Evolutionary conservation across 2,113 vertebrate genomes (phyloP), one percentile per base, ranked within the genome.

Genomic region (Labeo rohita): DNA sequence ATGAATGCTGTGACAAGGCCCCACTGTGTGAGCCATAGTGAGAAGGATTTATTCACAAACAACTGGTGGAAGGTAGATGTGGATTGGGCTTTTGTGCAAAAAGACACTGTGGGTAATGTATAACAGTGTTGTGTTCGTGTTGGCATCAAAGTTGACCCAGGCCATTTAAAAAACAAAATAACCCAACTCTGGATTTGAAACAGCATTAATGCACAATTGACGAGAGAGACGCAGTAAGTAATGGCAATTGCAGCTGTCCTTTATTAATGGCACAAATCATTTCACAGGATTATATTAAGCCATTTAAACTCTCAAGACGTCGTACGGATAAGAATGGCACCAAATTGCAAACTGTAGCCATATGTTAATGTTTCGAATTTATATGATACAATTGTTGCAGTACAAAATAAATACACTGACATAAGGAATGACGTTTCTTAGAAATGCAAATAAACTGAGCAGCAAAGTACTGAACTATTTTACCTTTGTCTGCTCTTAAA

Each of bases 251-350:
- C 80, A 90, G 81, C 87, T 88, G 81, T 92, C 84, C 87, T 95
- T 94, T 93, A 95, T 95, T 94, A 77, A 91, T 89, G 92, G 92
- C 89, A 95, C 92, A 93, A 83, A 87, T 92, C 34, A 92, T 87
- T 91, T 91, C 85, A 94, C 90, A 94, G 83, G 91, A 84, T 92
- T 89, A 90, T 83, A 89, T 80, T 85, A 85, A 68, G 39, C 84
- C 80, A 85, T 85, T 81, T 34, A 83, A 86, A 89, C 84, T 90
- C 84, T 72, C 84, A 88, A 85, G 50, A 91, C 10, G 78, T 77
- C 50, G 43, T 83, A 61, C 87, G 61, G 63, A 89, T 87, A 87
- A 83, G 86, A 85, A 87, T 84, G 84, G 85, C 85, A 52, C 84
- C 88, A 79, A 88, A 88, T 85, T 84, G 90, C 85, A 90, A 89